phyloP scores from a whole-genome alignment of 2,888 invertebrate genomes.

The Pterostichus madidus region DNA sequence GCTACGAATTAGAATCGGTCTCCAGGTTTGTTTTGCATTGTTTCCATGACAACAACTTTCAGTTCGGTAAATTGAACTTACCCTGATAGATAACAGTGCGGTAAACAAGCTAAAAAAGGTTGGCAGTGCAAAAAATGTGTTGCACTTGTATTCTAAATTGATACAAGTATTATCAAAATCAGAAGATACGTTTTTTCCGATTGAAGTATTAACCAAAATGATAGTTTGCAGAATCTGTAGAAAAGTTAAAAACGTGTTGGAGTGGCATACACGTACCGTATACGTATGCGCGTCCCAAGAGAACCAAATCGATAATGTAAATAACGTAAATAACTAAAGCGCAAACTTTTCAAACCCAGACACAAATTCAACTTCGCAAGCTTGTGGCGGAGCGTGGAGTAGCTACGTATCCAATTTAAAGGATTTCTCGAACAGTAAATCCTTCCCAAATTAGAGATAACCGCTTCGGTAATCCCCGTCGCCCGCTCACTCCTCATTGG shows the following conservation, averaged over 20 bases:
- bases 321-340: constrained; percentile 64
- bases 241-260: not conserved
- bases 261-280: not conserved
- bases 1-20: too few relatives aligned
- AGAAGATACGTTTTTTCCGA: too few relatives aligned
- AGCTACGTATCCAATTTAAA: constrained; percentile 78
- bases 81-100: too few relatives aligned
- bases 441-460: constrained; percentile 81
- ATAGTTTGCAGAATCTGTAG: not conserved
- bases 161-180: too few relatives aligned
- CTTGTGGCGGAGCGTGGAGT: constrained; percentile 66
- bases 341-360: constrained; percentile 65
- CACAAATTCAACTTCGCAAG: constrained; percentile 65
- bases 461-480: constrained; percentile 77
- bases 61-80: too few relatives aligned
- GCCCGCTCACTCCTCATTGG: constrained; percentile 74
- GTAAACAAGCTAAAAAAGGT: too few relatives aligned
- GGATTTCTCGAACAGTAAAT: constrained; percentile 80
- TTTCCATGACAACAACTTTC: too few relatives aligned
- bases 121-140: too few relatives aligned
- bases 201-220: not conserved
- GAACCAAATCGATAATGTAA: constrained; percentile 62
- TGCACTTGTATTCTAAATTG: too few relatives aligned
- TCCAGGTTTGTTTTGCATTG: too few relatives aligned
- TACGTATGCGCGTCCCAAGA: not conserved